Conservation (phyloP, 1,140 invertebrate species). For the Elymnias hypermnestra region DNA sequence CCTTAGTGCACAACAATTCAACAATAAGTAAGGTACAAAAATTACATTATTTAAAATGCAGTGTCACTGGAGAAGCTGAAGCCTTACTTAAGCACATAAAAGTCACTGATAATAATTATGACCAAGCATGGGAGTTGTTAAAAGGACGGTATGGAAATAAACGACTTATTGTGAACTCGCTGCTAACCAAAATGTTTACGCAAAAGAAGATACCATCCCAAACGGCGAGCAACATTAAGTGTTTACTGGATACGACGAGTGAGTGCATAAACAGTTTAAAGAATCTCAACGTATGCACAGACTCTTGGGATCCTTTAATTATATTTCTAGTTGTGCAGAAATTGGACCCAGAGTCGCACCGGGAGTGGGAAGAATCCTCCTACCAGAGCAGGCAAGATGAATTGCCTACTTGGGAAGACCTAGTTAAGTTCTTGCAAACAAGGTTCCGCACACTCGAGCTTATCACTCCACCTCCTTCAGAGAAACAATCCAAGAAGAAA, state of each 20-base stretch:
- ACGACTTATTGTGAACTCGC: conserved; percentile 4
- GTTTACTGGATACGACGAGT: neutral
- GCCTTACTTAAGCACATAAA: neutral
- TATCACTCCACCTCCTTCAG: neutral
- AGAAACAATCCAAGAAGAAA: neutral
- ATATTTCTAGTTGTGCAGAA: no score
- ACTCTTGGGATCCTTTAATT: neutral
- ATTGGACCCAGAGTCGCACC: neutral
- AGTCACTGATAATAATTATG: neutral
- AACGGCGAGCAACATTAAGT: conserved; percentile 1
- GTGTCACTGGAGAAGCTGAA: neutral
- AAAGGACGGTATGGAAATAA: neutral
- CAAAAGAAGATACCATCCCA: neutral
- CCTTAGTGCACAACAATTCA: neutral
- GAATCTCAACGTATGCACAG: conserved; percentile 6
- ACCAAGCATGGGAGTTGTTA: neutral
- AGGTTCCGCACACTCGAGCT: conserved; percentile 12
- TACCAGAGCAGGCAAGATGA: neutral
- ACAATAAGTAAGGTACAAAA: neutral
- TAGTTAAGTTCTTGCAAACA: conserved; percentile 9
- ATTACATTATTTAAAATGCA: conserved; percentile 1
- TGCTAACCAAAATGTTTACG: neutral
- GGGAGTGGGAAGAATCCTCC: conserved; percentile 7
- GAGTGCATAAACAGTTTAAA: neutral
- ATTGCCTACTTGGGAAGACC: conserved; percentile 2